phyloP scores from a whole-genome alignment of 1,140 invertebrate genomes.

The Bombus soroeensis region DNA sequence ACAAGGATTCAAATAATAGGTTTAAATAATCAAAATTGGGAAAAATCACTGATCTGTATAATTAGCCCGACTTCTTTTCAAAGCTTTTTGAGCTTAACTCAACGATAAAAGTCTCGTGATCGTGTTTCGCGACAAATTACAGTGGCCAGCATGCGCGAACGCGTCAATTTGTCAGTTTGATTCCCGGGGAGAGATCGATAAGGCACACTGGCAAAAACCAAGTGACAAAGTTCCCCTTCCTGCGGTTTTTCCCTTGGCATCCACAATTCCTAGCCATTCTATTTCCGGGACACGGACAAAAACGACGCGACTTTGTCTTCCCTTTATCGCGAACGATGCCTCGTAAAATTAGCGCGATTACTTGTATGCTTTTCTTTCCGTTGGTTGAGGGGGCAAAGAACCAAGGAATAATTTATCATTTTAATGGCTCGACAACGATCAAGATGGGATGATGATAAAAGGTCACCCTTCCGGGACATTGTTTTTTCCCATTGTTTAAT shows the following conservation, averaged over 20 bases:
- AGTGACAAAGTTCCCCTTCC: slow-evolving; percentile 15
- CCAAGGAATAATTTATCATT: slow-evolving; percentile 52
- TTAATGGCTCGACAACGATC: slow-evolving; percentile 45
- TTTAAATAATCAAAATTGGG: too few relatives aligned
- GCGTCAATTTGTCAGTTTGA: slow-evolving; percentile 23
- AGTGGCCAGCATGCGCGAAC: background rate
- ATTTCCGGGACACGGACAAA: background rate
- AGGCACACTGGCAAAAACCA: background rate
- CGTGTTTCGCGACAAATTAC: background rate
- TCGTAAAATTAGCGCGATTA: slow-evolving; percentile 51
- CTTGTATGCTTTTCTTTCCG: slow-evolving; percentile 17
- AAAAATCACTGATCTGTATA: too few relatives aligned
- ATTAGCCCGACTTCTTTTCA: background rate
- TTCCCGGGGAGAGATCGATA: background rate
- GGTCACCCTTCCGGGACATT: background rate
- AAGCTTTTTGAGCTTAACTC: background rate
- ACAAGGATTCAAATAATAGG: background rate
- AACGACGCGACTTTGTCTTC: slow-evolving; percentile 32
- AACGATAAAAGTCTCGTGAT: background rate
- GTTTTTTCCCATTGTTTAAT: background rate
- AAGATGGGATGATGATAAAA: slow-evolving; percentile 45
- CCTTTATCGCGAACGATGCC: slow-evolving; percentile 36
- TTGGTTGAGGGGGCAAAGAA: background rate
- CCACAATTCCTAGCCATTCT: slow-evolving; percentile 1
- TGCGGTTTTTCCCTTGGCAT: background rate